A percentile compares a stretch with the other conserved stretches of the same genome.
Conservation (phyloP, 1,140 invertebrate genomes). For the Bombus waltoni region DNA sequence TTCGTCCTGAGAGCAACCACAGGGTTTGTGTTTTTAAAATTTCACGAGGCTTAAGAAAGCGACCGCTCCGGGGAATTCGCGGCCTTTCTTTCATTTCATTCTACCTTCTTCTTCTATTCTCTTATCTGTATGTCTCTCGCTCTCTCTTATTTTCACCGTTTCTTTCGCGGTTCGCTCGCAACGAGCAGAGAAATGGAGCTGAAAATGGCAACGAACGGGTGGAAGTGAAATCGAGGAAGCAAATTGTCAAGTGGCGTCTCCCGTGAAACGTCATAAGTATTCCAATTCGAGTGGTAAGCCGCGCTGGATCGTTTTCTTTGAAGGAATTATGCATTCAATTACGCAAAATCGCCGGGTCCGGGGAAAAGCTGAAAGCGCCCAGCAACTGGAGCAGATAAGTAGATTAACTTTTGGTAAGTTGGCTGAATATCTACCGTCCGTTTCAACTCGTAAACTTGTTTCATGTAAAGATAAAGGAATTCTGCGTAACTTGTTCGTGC, state of each 20-base stretch:
- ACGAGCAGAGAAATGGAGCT: not conserved
- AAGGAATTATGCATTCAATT: constrained; percentile 20
- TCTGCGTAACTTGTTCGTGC: not conserved
- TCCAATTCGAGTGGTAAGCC: constrained; percentile 10
- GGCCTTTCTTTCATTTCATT: not conserved
- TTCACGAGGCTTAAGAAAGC: constrained; percentile 22
- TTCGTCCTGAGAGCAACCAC: not conserved
- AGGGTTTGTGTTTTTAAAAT: constrained; percentile 31
- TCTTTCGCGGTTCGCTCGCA: not conserved
- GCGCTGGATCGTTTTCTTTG: constrained; percentile 2
- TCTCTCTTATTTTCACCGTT: not conserved
- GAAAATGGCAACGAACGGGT: not conserved
- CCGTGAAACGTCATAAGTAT: constrained; percentile 1
- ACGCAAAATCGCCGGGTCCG: not conserved
- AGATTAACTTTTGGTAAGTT: constrained; percentile 36
- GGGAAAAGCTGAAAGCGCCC: constrained; percentile 4
- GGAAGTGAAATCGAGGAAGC: not conserved
- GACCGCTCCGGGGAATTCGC: not conserved
- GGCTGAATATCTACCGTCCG: not conserved
- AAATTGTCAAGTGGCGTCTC: not conserved
- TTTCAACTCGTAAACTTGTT: constrained; percentile 12
- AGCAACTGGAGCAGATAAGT: constrained; percentile 7
- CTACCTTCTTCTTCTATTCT: not conserved
- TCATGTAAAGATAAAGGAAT: constrained; percentile 24
- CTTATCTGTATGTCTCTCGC: not conserved